phyloP scores from a whole-genome alignment of 2,888 invertebrate species.

The Leptothorax acervorum region DNA sequence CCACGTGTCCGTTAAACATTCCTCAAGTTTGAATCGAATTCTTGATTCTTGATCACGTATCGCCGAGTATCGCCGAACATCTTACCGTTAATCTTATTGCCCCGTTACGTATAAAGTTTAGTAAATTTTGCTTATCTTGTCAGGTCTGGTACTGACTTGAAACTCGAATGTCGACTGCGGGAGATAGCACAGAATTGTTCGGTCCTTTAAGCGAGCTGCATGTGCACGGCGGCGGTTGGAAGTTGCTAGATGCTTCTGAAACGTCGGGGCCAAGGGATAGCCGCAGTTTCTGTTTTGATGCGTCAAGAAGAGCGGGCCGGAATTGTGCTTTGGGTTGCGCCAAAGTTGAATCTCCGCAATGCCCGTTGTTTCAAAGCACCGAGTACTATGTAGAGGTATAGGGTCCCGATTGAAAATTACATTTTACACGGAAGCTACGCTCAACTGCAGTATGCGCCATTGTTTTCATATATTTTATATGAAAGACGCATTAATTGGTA shows the following conservation, averaged over 20 bases:
- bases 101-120: conserved; percentile 32
- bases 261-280: conserved; percentile 53
- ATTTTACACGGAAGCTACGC: conserved; percentile 1
- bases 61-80: background rate
- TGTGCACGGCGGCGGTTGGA: conserved; percentile 69
- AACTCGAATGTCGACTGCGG: conserved; percentile 64
- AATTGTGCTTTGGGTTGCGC: conserved; percentile 60
- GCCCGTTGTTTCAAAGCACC: conserved; percentile 32
- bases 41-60: conserved; percentile 27
- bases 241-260: conserved; percentile 64
- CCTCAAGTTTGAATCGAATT: conserved; percentile 1
- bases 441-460: background rate
- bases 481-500: background rate
- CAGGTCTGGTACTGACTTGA: conserved; percentile 66
- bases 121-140: conserved; percentile 67
- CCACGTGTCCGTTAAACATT: background rate
- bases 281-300: conserved; percentile 64
- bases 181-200: conserved; percentile 72
- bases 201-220: conserved; percentile 70
- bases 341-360: conserved; percentile 64
- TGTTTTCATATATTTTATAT: background rate
- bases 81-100: conserved; percentile 26
- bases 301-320: conserved; percentile 43
- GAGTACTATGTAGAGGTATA: background rate
- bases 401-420: conserved; percentile 37